Evolutionary conservation across 2,888 invertebrate species (phyloP), one percentile per base, ranked within the genome.

Genomic region (Drosophila mercatorum): DNA sequence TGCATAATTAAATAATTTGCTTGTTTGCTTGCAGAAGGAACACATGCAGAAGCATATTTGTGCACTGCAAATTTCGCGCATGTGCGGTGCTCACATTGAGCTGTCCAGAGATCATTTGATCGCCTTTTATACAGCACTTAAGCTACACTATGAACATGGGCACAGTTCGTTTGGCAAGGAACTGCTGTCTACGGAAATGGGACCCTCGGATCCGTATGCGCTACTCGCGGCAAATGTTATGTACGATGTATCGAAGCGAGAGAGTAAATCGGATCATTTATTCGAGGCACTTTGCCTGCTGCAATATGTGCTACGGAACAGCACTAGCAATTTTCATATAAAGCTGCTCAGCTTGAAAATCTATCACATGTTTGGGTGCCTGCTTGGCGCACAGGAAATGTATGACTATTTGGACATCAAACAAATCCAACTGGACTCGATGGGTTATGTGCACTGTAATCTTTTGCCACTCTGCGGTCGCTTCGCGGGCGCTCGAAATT

Each of bases 371-470:
- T 86, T 93, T 94, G 97, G 97, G 72, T 96, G 96, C 80, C 95
- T 95, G 31, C 92, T 95, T 56, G 96, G 96, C 1, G 97, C 97
- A 38, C 95, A 96, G 85, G 94, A 94, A 58, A 94, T 96, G 86
- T 97, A 96, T 93, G 95, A 95, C 80, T 95, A 95, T 61, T 93
- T 99, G 90, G 98, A 98, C 90, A 95, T 97, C 67, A 99, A 99
- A 93, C 98, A 98, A 93, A 95, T 98, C 82, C 98, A 98, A 93
- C 94, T 98, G 91, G 97, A 98, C 92, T 97, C 98, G 0, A 93
- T 99, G 92, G 97, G 98, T 78, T 97, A 97, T 93, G 93, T 96
- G 72, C 96, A 97, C 93, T 95, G 96, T 77, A 96, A 96, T 75
- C 94, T 97, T 60, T 93, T 98, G 64, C 94, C 96, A 26, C 94